A percentile compares a stretch with the other conserved stretches of the same genome.
These are phyloP conservation scores for Pachyuromys duprasi DNA, from an alignment of 2,797 vertebrate species.

Conservation along the genomic window DNA sequence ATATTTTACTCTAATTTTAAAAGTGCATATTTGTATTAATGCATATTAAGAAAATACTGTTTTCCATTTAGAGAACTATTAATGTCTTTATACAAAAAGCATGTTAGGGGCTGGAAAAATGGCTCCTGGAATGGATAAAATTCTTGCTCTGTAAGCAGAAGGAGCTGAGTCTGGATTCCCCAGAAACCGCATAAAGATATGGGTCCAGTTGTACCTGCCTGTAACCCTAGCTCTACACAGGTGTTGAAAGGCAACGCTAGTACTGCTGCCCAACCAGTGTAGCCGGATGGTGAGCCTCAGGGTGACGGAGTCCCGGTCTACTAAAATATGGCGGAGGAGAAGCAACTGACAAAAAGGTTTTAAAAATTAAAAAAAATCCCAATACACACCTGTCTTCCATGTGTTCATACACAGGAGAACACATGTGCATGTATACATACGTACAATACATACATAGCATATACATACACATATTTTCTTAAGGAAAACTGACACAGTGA, in stretches of 20 bases:
- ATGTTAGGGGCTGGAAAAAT: background rate
- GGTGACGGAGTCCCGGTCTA: background rate
- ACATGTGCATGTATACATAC: background rate
- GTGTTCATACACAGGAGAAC: background rate
- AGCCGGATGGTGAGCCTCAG: background rate
- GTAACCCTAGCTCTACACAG: background rate
- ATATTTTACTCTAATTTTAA: conserved; percentile 18
- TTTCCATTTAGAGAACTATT: background rate
- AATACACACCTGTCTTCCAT: background rate
- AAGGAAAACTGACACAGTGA: background rate
- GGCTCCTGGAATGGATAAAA: background rate
- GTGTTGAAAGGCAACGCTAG: background rate
- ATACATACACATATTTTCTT: background rate
- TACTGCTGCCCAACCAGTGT: background rate
- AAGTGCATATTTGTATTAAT: background rate
- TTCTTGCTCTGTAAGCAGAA: background rate
- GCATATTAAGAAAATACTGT: background rate
- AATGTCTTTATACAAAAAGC: background rate
- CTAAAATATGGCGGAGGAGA: background rate
- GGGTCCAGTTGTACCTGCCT: background rate
- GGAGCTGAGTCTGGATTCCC: background rate
- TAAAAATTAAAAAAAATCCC: background rate
- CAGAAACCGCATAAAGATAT: background rate
- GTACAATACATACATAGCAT: background rate
- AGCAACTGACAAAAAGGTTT: background rate